Evolutionary conservation across 2,888 invertebrate species (phyloP), one percentile per base, ranked within the genome.

Genomic region (Tetragonisca angustula): DNA sequence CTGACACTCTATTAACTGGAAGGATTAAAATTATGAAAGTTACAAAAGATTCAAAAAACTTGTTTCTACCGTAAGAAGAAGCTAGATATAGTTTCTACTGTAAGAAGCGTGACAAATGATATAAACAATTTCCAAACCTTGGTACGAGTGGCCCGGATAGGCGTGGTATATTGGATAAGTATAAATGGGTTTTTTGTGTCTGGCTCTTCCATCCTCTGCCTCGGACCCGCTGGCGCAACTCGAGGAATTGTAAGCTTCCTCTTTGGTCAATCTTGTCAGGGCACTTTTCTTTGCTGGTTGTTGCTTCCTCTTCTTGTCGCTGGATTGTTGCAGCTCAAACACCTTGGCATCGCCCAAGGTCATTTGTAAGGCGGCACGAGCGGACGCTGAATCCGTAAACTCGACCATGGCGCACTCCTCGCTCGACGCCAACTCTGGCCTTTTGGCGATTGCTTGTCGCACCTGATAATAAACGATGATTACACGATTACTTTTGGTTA

Each of bases 331-430:
- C 95, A 98, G 95, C 93, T 98, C 98, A 92, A 96, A 97, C 62
- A 98, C 97, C 92, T 96, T 96, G 95, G 97, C 96, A 49, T 93
- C 92, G 4, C 95, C 95, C 80, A 95, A 94, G 24, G 96, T 96
- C 89, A 97, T 95, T 83, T 97, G 96, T 75, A 97, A 95, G 0
- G 99, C 98, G 81, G 96, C 96, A 90, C 98, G 96, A 0, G 99
- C 99, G 21, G 97, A 96, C 88, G 98, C 97, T 0, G 98, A 98
- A 89, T 97, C 97, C 74, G 98, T 97, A 94, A 98, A 99, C 95
- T 99, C 99, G 61, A 99, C 97, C 90, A 99, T 95, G 24, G 98
- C 99, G 94, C 98, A 98, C 93, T 98, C 97, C 95, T 97, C 96
- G 91, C 97, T 97, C 88, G 97, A 97, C 93, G 91, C 91, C 61